Percentiles rank a stretch among this genome's conserved stretches.
Conservation (phyloP, 2,797 vertebrate genomes). For the Crotalus adamanteus region DNA sequence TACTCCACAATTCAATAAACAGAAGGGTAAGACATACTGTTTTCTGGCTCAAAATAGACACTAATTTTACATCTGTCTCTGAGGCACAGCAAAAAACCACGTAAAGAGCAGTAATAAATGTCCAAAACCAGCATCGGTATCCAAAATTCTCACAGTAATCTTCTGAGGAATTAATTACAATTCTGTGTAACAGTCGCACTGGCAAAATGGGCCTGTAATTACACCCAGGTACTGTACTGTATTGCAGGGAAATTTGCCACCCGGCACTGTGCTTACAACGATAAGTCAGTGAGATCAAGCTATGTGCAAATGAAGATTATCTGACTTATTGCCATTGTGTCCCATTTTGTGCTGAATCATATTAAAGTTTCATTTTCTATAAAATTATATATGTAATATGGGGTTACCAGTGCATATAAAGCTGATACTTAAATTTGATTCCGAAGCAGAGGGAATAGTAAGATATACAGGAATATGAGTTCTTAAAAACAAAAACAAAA, state of each 20-base stretch:
- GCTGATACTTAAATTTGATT: constrained; percentile 68
- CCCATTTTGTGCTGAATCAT: constrained; percentile 76
- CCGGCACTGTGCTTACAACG: constrained; percentile 69
- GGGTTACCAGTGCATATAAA: constrained; percentile 67
- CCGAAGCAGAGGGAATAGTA: constrained; percentile 59
- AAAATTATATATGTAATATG: constrained; percentile 67
- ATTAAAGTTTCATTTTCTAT: constrained; percentile 76
- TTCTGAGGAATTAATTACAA: constrained; percentile 66
- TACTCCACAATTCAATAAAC: constrained; percentile 54
- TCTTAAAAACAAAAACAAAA: constrained; percentile 50
- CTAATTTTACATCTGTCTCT: constrained; percentile 63
- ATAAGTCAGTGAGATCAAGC: constrained; percentile 69
- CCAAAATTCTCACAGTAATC: constrained; percentile 69
- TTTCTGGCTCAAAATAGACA: constrained; percentile 62
- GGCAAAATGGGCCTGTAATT: constrained; percentile 64
- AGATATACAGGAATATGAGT: constrained; percentile 50
- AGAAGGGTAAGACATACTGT: constrained; percentile 59
- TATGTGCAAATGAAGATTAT: constrained; percentile 68
- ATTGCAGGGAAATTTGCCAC: constrained; percentile 60
- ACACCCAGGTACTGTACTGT: constrained; percentile 64
- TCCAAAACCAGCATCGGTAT: constrained; percentile 58
- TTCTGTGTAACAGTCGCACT: constrained; percentile 55
- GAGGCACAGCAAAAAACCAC: constrained; percentile 64
- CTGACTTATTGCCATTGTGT: constrained; percentile 72
- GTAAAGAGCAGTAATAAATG: constrained; percentile 65